Conservation (phyloP, 1,140 invertebrate species). For the Pomacea maculata region DNA sequence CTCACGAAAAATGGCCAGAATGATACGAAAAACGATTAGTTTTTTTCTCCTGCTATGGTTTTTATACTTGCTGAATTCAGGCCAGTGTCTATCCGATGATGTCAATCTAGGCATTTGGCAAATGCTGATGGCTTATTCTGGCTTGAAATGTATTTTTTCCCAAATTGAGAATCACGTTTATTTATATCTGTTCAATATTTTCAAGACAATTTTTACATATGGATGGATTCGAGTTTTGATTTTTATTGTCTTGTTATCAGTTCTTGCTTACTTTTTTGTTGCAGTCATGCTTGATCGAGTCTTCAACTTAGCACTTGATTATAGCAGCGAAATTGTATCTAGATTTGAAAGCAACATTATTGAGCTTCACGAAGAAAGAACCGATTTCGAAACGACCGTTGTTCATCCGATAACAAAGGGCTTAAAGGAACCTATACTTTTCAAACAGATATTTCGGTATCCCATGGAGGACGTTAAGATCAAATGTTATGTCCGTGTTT, state of each 20-base stretch:
- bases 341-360: slow-evolving; percentile 15
- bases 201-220: neutral
- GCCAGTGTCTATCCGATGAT: too few relatives aligned
- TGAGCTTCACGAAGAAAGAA: neutral
- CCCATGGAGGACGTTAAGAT: slow-evolving; percentile 18
- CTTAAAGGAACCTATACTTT: neutral
- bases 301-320: neutral
- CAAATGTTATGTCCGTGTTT: neutral
- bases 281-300: neutral
- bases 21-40: too few relatives aligned
- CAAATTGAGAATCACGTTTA: too few relatives aligned
- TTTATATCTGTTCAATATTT: too few relatives aligned
- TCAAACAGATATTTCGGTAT: neutral
- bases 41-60: too few relatives aligned
- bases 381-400: neutral
- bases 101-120: too few relatives aligned
- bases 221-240: neutral
- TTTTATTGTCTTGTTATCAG: neutral
- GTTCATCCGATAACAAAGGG: neutral
- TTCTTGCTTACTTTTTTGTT: slow-evolving; percentile 1
- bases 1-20: too few relatives aligned
- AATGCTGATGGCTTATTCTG: too few relatives aligned
- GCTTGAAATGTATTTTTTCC: too few relatives aligned
- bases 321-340: neutral
- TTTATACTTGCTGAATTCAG: too few relatives aligned